phyloP scores from a whole-genome alignment of 1,140 invertebrate genomes.

The Conus ventricosus region DNA sequence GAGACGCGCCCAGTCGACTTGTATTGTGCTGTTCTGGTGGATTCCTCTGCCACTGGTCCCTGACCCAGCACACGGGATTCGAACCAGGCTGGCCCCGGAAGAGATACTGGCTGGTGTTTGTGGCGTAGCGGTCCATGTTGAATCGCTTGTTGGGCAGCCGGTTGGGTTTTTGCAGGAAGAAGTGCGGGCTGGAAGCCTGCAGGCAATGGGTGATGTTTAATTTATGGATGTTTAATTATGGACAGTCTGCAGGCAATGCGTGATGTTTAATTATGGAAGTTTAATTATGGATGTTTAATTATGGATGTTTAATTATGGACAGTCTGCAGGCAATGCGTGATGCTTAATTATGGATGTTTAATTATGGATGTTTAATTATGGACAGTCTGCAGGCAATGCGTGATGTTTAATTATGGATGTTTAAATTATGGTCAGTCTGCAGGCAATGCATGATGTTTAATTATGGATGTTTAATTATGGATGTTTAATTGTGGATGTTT shows the following conservation, averaged over 20 bases:
- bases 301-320: constrained; percentile 56
- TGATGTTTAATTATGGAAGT: no score
- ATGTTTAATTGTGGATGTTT: no score
- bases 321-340: constrained; percentile 41
- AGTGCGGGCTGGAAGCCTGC: constrained; percentile 21
- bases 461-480: no score
- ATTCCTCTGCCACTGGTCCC: constrained; percentile 60
- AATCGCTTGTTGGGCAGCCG: constrained; percentile 55
- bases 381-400: no score
- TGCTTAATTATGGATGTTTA: no score
- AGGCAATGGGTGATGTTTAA: not conserved
- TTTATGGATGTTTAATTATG: no score
- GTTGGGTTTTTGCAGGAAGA: constrained; percentile 42
- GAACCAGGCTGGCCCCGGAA: constrained; percentile 58
- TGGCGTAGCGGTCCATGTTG: constrained; percentile 64
- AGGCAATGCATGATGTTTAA: no score
- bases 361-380: constrained; percentile 40
- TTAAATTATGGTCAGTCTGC: no score
- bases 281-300: no score
- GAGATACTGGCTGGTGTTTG: constrained; percentile 65
- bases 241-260: constrained; percentile 56
- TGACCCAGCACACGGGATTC: constrained; percentile 68
- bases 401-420: no score
- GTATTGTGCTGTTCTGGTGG: constrained; percentile 65
- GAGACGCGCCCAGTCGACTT: constrained; percentile 62